Evolutionary conservation across 2,113 vertebrate species (phyloP), one percentile per base, ranked within the genome.

Genomic region (Oxygymnocypris stewartii): DNA sequence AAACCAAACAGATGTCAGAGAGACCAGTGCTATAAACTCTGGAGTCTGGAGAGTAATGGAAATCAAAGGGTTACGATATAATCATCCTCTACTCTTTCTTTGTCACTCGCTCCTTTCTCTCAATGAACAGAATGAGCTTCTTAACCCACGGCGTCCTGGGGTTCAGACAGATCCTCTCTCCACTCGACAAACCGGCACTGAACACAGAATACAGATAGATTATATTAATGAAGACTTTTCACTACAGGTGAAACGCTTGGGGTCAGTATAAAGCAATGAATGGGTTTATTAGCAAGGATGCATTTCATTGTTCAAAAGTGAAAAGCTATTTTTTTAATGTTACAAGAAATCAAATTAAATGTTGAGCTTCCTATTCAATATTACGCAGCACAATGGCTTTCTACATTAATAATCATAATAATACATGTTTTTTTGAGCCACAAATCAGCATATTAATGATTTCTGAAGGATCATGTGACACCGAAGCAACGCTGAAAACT

Each of bases 141-240:
- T 92, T 93, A 86, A 95, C 94, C 95, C 94, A 95, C 3, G 74
- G 1, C 0, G 92, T 91, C 0, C 31, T 86, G n/a, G 92, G 92
- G 79, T 95, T 92, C 85, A 95, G 90, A 20, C 94, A 95, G 2
- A 95, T 89, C 69, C 89, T 94, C 79, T 92, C 86, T 20, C 94
- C 94, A 8, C 42, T 93, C 3, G 31, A 84, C 86, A 95, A 88
- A 5, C 87, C 87, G 51, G 94, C 94, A 86, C 95, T 95, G 86
- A 4, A 31, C 25, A 76, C 85, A 57, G 49, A 28, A 6, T 20
- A 77, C 31, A 23, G 4, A 79, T 6, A 16, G 1, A 54, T 54
- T 18, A 54, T 1, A 67, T 54, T 31, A 47, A 31, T 13, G 47
- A 44, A n/a, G 42, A 63, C 31, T n/a, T 4, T 28, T 13, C n/a